Percentiles rank a stretch among this genome's conserved stretches.
These are phyloP conservation scores for Cynaeus angustus DNA, from an alignment of 2,888 invertebrate genomes.

Conservation along the genomic window DNA sequence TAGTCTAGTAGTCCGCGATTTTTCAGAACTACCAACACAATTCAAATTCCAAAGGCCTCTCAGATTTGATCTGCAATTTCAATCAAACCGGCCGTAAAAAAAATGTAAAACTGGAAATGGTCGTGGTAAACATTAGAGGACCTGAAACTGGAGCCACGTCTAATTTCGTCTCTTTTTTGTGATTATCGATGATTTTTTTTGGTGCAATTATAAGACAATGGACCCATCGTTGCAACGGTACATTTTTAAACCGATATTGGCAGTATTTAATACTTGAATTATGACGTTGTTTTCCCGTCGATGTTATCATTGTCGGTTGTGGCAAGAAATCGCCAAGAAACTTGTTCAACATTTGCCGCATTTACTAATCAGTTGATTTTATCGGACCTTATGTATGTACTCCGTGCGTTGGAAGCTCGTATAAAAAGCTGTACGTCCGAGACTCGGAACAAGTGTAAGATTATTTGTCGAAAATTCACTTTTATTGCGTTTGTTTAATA, in stretches of 20 bases:
- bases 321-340: conserved; percentile 52
- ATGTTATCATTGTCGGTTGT: conserved; percentile 50
- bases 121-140: no score
- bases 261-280: conserved; percentile 43
- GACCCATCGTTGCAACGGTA: conserved; percentile 26
- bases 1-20: no score
- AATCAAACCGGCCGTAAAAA: no score
- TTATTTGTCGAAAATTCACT: conserved; percentile 37
- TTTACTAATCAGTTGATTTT: conserved; percentile 52
- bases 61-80: no score
- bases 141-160: no score
- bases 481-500: conserved; percentile 45
- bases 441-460: conserved; percentile 32
- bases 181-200: no score
- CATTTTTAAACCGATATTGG: conserved; percentile 13
- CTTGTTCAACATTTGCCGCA: conserved; percentile 54
- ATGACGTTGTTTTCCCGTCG: conserved; percentile 47
- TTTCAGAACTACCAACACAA: no score
- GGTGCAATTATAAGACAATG: conserved; percentile 18
- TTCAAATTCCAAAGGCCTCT: no score
- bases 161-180: neutral
- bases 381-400: conserved; percentile 46
- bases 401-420: conserved; percentile 8
- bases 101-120: no score
- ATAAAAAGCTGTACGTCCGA: neutral